phyloP scores from a whole-genome alignment of 2,113 vertebrate species.

The Cavia aperea region DNA sequence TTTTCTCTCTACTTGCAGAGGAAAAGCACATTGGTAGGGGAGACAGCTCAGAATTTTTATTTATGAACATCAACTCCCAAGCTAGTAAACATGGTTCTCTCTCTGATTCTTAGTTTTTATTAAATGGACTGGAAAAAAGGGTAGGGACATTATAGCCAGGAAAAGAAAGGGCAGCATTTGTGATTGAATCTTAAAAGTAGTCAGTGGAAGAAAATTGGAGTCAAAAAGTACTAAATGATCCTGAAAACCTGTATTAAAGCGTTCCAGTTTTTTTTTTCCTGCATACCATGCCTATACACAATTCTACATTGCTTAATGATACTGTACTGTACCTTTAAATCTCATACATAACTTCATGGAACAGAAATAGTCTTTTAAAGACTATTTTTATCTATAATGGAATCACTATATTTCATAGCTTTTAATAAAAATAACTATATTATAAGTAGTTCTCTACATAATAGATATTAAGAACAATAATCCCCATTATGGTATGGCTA shows the following conservation, averaged over 20 bases:
- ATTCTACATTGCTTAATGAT: not conserved
- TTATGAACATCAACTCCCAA: not conserved
- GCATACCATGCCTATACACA: not conserved
- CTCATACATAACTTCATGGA: not conserved
- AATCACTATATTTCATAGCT: not conserved
- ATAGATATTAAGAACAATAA: constrained; percentile 6
- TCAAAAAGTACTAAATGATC: not conserved
- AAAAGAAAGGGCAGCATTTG: not conserved
- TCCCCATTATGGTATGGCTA: not conserved
- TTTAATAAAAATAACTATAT: not conserved
- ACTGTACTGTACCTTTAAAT: not conserved
- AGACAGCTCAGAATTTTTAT: not conserved
- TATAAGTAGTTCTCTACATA: not conserved
- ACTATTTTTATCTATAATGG: not conserved
- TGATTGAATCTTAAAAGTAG: not conserved
- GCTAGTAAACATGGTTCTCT: not conserved
- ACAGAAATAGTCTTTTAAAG: not conserved
- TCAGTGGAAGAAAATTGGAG: not conserved
- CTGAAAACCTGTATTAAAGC: not conserved
- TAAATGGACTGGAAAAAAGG: not conserved
- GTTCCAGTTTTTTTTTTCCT: not conserved
- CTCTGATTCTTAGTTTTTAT: not conserved
- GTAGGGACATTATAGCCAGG: not conserved
- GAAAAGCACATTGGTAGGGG: not conserved
- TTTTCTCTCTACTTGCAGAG: not conserved